Evolutionary conservation across 1,140 invertebrate species (phyloP).

Genomic region (Drosophila sp.): DNA sequence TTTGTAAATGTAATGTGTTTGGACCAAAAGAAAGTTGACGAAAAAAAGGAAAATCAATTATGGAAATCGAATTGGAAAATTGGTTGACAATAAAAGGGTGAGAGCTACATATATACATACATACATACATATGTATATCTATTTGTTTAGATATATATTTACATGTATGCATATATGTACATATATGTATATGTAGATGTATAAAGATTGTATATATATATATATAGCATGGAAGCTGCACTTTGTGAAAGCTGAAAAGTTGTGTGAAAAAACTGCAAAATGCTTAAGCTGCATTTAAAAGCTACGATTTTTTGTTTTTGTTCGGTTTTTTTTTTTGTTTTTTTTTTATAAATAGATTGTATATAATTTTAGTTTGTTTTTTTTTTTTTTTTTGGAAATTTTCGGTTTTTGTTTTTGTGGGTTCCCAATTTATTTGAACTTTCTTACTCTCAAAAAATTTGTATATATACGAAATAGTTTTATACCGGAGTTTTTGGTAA

Average conservation of each 20-base stretch:
- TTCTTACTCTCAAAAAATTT: constrained; percentile 49
- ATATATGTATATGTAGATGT: constrained; percentile 21
- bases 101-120: constrained; percentile 19
- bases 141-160: constrained; percentile 23
- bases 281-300: constrained; percentile 75
- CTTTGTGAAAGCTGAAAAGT: constrained; percentile 68
- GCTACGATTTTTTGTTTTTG: constrained; percentile 32
- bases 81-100: constrained; percentile 40
- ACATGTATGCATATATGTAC: constrained; percentile 27
- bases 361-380: constrained; percentile 26
- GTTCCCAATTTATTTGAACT: constrained; percentile 37
- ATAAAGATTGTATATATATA: constrained; percentile 18
- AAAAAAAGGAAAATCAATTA: not conserved
- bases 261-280: constrained; percentile 62
- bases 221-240: constrained; percentile 57
- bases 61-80: constrained; percentile 22
- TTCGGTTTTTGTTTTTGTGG: constrained; percentile 23
- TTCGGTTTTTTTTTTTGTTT: constrained; percentile 30
- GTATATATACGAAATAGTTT: constrained; percentile 83
- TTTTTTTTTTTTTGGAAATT: constrained; percentile 23
- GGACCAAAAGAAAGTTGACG: constrained; percentile 8
- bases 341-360: constrained; percentile 26
- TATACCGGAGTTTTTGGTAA: constrained; percentile 97
- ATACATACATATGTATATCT: constrained; percentile 8
- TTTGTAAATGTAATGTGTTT: constrained; percentile 33